These are phyloP conservation scores for Peromyscus leucopus DNA, from an alignment of 2,113 vertebrate genomes.

Conservation along the genomic window DNA sequence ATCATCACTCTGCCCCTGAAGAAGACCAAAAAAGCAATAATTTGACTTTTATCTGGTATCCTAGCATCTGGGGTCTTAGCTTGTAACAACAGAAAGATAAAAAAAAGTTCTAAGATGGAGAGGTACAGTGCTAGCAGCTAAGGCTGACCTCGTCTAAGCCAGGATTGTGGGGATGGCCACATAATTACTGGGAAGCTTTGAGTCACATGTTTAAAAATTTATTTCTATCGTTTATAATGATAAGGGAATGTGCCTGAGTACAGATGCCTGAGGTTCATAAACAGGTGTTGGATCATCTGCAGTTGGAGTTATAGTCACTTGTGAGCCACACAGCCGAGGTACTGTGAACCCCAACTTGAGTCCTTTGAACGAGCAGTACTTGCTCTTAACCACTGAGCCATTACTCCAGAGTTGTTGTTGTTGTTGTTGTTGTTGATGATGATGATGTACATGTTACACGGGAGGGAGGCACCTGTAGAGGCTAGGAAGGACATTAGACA, in stretches of 20 bases:
- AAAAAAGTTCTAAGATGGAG: background rate
- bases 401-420: background rate
- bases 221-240: background rate
- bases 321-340: background rate
- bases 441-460: background rate
- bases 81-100: background rate
- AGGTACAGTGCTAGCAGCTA: background rate
- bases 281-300: background rate
- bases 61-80: background rate
- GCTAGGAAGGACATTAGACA: background rate
- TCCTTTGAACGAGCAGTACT: background rate
- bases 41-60: background rate
- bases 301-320: background rate
- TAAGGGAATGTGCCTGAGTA: no score
- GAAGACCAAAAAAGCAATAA: background rate
- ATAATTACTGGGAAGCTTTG: background rate
- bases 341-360: background rate
- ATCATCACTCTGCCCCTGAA: background rate
- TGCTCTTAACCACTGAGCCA: background rate
- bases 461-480: background rate
- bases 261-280: background rate
- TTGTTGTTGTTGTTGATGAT: accelerated
- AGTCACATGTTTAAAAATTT: background rate
- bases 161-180: background rate
- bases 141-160: background rate